Evolutionary conservation across 2,113 vertebrate species (phyloP).

Genomic region (Dascyllus trimaculatus): DNA sequence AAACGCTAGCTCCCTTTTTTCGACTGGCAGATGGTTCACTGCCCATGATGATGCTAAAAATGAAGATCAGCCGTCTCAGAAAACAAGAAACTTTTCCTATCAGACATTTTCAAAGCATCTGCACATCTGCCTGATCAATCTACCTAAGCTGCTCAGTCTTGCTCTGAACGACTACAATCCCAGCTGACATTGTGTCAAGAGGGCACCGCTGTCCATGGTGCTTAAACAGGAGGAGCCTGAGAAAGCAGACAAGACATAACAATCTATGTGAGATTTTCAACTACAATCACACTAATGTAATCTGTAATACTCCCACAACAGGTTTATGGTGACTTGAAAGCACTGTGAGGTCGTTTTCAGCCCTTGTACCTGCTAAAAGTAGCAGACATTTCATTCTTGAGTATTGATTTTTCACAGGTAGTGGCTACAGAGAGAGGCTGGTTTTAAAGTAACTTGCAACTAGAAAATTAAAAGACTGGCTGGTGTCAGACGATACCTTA

Average conservation of each 20-base stretch:
- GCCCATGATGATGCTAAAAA: slow-evolving; percentile 74
- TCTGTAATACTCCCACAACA: neutral
- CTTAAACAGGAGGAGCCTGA: neutral
- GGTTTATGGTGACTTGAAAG: slow-evolving; percentile 6
- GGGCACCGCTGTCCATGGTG: slow-evolving; percentile 38
- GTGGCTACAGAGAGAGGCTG: neutral
- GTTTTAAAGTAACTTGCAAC: neutral
- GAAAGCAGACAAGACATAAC: too few relatives aligned
- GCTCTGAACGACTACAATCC: neutral
- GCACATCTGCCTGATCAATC: neutral
- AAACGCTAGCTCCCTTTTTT: neutral
- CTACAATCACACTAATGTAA: too few relatives aligned
- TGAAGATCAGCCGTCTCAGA: slow-evolving; percentile 5
- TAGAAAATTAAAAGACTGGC: neutral
- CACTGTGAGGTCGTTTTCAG: neutral
- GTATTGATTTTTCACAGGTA: neutral
- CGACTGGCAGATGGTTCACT: slow-evolving; percentile 41
- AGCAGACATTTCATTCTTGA: neutral
- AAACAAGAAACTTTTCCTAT: slow-evolving; percentile 14
- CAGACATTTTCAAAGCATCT: neutral
- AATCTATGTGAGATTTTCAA: too few relatives aligned
- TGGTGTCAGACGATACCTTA: slow-evolving; percentile 62
- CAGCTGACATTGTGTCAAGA: slow-evolving; percentile 28
- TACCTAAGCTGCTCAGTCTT: neutral
- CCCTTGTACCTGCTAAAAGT: neutral